phyloP scores from a whole-genome alignment of 1,140 invertebrate species.

The Aphis gossypii region DNA sequence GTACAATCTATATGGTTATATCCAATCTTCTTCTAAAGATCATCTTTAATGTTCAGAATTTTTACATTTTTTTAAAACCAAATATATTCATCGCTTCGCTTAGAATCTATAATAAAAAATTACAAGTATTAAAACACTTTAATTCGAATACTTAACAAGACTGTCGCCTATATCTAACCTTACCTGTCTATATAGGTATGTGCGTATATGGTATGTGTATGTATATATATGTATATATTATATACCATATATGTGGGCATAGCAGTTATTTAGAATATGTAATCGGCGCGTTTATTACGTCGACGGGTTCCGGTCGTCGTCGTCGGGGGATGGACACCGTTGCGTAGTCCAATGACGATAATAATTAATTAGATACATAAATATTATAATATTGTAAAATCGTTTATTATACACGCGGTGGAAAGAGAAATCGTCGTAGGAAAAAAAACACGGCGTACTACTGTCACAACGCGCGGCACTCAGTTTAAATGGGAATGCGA shows the following conservation, averaged over 20 bases:
- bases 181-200: neutral
- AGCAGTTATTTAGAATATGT: neutral
- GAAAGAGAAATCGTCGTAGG: constrained; percentile 25
- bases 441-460: neutral
- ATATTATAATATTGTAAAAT: neutral
- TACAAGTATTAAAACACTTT: neutral
- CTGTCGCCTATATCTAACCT: neutral
- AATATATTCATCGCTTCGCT: neutral
- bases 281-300: neutral
- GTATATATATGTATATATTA: too few species aligned
- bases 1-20: too few species aligned
- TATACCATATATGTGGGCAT: neutral
- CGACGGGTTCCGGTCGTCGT: neutral
- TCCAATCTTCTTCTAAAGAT: too few species aligned
- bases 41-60: neutral
- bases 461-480: neutral
- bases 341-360: neutral
- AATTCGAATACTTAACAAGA: neutral
- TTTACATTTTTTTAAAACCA: neutral
- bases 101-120: neutral
- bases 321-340: neutral
- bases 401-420: neutral
- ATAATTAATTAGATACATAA: neutral
- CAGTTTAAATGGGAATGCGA: constrained; percentile 38
- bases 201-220: too few species aligned